These are phyloP conservation scores for Scaeva pyrastri DNA, from an alignment of 2,888 invertebrate genomes.

Conservation along the genomic window DNA sequence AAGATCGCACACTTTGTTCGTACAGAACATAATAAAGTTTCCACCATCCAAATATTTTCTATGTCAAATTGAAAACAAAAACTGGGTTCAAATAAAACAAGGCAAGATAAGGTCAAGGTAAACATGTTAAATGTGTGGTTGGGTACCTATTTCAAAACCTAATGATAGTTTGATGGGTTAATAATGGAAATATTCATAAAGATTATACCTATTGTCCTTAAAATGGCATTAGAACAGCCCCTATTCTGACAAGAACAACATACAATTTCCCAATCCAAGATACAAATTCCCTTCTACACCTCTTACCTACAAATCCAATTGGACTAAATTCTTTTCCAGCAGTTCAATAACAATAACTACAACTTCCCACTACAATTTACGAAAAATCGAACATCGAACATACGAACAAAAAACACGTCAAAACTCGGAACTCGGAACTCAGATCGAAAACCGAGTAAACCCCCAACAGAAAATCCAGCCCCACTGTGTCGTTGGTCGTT, in stretches of 20 bases:
- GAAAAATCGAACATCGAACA: no score
- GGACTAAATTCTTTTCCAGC: no score
- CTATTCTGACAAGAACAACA: neutral
- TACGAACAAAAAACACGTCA: neutral
- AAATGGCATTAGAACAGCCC: neutral
- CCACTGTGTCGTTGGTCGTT: slow-evolving; percentile 54
- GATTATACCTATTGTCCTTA: neutral
- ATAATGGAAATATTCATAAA: neutral
- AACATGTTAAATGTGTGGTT: no score
- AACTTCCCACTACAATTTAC: no score
- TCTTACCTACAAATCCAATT: neutral
- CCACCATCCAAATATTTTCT: no score
- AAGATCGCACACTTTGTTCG: no score
- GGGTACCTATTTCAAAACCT: neutral
- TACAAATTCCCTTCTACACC: neutral
- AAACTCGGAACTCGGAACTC: neutral
- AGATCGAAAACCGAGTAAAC: neutral
- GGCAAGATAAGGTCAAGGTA: no score
- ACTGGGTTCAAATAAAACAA: no score
- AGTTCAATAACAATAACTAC: no score
- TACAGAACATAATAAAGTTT: no score
- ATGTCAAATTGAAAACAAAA: no score
- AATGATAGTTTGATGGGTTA: neutral
- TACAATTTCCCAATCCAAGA: no score
- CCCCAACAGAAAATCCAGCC: slow-evolving; percentile 41